Evolutionary conservation across 92 coral and sea anemone species (phyloP).

Genomic region (Porites evermanni): DNA sequence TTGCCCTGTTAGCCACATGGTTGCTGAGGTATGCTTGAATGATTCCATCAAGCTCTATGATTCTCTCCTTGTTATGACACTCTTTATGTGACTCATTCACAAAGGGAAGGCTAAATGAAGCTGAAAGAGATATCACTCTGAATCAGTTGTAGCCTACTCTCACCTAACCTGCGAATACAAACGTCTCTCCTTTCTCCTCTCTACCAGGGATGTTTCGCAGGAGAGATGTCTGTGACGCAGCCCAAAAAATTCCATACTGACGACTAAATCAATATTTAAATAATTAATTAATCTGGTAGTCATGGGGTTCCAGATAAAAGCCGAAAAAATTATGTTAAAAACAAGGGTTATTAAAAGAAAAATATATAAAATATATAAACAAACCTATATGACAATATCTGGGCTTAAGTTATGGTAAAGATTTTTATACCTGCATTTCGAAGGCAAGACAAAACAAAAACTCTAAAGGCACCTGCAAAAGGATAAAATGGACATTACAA

Average conservation of each 20-base stretch:
- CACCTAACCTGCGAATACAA: no score
- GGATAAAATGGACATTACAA: not conserved
- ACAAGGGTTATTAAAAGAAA: no score
- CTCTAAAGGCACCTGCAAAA: constrained; percentile 52
- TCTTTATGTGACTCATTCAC: constrained; percentile 52
- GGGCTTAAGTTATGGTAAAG: not conserved
- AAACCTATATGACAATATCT: not conserved
- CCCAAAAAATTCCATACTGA: no score
- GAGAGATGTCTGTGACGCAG: no score
- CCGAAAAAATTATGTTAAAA: no score
- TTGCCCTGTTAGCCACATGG: constrained; percentile 73
- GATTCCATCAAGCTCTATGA: constrained; percentile 57
- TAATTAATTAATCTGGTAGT: no score
- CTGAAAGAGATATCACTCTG: constrained; percentile 15
- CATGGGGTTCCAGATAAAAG: no score
- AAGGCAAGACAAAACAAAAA: constrained; percentile 59
- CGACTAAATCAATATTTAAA: no score
- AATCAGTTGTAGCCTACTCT: not conserved
- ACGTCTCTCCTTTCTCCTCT: no score
- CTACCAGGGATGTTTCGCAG: no score
- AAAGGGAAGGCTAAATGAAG: constrained; percentile 70
- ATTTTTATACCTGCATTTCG: constrained; percentile 66
- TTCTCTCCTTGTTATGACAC: constrained; percentile 28
- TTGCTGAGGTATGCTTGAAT: constrained; percentile 70
- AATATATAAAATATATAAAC: no score